A percentile compares a stretch with the other conserved stretches of the same genome.
Evolutionary conservation across 2,888 invertebrate genomes (phyloP).

Genomic region (Pseudococcus jackbeardsleyi): DNA sequence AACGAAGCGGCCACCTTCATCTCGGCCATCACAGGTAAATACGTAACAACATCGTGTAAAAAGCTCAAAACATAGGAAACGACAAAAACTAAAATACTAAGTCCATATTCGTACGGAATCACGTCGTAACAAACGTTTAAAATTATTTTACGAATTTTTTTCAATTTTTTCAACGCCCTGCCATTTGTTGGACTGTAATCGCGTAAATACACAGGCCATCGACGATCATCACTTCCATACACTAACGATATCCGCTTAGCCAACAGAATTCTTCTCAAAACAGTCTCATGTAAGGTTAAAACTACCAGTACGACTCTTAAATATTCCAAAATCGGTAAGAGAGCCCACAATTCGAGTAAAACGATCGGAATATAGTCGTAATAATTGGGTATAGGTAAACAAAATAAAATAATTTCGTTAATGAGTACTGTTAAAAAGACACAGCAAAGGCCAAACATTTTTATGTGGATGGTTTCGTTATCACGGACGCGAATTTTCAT

Average conservation of each 20-base stretch:
- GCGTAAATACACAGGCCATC: neutral
- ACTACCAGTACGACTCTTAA: neutral
- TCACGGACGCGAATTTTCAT: neutral
- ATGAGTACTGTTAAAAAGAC: neutral
- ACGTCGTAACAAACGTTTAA: slow-evolving; percentile 40
- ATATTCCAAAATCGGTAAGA: neutral
- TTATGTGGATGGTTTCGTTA: neutral
- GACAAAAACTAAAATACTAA: neutral
- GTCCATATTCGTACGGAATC: slow-evolving; percentile 9
- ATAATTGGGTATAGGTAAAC: neutral
- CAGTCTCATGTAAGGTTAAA: neutral
- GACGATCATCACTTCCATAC: neutral
- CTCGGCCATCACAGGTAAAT: neutral
- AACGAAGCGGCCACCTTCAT: neutral
- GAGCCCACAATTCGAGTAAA: slow-evolving; percentile 13
- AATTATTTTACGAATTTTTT: slow-evolving; percentile 7
- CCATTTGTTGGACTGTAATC: neutral
- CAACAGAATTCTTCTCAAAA: neutral
- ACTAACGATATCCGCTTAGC: neutral
- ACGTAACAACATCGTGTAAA: slow-evolving; percentile 18
- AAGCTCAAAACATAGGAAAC: slow-evolving; percentile 26
- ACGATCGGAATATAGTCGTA: neutral
- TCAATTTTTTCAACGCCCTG: neutral
- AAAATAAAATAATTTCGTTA: neutral
- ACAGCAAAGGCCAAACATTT: neutral